A percentile compares a stretch with the other conserved stretches of the same genome.
Evolutionary conservation across 2,888 invertebrate species (phyloP).

Genomic region (Macaria liturata): DNA sequence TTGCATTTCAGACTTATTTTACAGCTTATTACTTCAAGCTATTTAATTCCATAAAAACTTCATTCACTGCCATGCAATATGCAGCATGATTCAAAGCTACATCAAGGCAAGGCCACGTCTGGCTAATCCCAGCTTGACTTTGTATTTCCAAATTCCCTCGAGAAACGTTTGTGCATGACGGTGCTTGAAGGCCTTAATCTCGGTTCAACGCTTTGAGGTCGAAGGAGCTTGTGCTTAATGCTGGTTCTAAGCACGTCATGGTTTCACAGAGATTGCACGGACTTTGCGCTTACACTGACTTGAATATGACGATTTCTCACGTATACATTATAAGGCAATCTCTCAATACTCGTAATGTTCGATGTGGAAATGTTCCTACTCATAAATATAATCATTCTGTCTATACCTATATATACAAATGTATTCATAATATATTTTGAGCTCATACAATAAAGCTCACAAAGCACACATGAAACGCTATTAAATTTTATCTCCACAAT

Average conservation of each 20-base stretch:
- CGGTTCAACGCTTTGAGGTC: constrained; percentile 27
- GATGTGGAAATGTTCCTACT: too few relatives aligned
- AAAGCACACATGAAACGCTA: too few relatives aligned
- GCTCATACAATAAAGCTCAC: too few relatives aligned
- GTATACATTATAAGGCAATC: too few relatives aligned
- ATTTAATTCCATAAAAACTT: too few relatives aligned
- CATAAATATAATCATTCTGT: too few relatives aligned
- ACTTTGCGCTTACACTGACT: constrained; percentile 8
- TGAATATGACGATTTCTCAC: neutral
- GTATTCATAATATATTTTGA: too few relatives aligned
- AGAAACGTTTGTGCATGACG: constrained; percentile 26
- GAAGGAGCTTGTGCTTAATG: constrained; percentile 15
- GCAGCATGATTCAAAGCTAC: neutral
- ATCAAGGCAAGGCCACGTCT: constrained; percentile 8
- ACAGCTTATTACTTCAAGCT: too few relatives aligned
- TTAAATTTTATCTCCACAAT: constrained; percentile 21
- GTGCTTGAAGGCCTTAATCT: constrained; percentile 26
- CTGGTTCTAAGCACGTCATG: constrained; percentile 13
- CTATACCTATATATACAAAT: too few relatives aligned
- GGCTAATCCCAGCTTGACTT: constrained; percentile 17
- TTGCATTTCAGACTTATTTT: too few relatives aligned
- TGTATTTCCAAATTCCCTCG: constrained; percentile 20
- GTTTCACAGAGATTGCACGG: constrained; percentile 16
- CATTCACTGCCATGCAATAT: too few relatives aligned
- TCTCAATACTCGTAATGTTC: too few relatives aligned